These are phyloP conservation scores for Dicyrtoma fusca DNA, from an alignment of 2,888 invertebrate genomes.

Conservation along the genomic window DNA sequence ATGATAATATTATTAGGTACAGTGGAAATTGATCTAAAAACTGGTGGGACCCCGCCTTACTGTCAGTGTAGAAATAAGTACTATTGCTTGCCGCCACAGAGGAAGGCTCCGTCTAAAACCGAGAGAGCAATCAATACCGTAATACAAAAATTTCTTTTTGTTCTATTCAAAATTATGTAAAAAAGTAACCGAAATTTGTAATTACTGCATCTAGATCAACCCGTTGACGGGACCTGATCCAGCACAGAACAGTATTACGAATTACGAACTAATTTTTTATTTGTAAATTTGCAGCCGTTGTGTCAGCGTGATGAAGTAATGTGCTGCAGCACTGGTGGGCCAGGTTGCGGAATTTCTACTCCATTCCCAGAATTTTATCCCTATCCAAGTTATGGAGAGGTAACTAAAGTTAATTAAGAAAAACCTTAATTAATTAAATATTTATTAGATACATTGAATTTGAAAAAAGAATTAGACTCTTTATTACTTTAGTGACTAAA, in stretches of 20 bases:
- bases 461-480: too few relatives aligned
- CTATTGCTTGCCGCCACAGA: slow-evolving; percentile 48
- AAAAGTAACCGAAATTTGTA: background rate
- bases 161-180: background rate
- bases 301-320: slow-evolving; percentile 54
- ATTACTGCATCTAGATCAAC: too few relatives aligned
- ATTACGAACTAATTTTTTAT: slow-evolving; percentile 8
- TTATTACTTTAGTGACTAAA: too few relatives aligned
- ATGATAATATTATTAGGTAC: slow-evolving; percentile 14
- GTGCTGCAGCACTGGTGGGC: slow-evolving; percentile 53
- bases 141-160: too few relatives aligned
- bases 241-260: too few relatives aligned
- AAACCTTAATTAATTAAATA: too few relatives aligned
- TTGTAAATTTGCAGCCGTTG: slow-evolving; percentile 46
- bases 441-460: too few relatives aligned
- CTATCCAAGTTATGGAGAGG: slow-evolving; percentile 55
- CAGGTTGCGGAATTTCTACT: slow-evolving; percentile 50
- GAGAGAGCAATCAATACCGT: slow-evolving; percentile 53
- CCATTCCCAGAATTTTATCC: slow-evolving; percentile 55
- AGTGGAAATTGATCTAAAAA: slow-evolving; percentile 40
- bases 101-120: slow-evolving; percentile 32
- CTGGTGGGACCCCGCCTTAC: slow-evolving; percentile 49
- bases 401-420: slow-evolving; percentile 23
- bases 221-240: background rate
- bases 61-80: slow-evolving; percentile 52